phyloP scores from a whole-genome alignment of 2,888 invertebrate species.

The Meteorus colon region DNA sequence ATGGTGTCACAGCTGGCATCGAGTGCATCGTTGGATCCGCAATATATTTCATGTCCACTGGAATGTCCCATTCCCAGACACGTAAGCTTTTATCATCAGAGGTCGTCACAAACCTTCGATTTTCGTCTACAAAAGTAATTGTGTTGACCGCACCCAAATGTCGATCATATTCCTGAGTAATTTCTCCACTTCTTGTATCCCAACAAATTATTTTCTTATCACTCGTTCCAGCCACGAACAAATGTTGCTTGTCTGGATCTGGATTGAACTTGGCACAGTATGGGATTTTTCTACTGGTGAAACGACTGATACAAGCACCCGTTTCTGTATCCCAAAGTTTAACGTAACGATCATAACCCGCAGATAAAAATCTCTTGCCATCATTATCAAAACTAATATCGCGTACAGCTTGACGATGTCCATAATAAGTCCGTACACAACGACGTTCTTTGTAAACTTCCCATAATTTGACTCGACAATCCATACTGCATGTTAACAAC shows the following conservation, averaged over 20 bases:
- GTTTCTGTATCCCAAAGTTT: conserved; percentile 99
- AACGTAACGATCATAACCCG: conserved; percentile 97
- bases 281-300: conserved; percentile 96
- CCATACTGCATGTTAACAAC: conserved; percentile 96
- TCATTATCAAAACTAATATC: conserved; percentile 97
- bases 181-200: conserved; percentile 95
- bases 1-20: conserved; percentile 95
- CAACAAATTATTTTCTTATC: conserved; percentile 99
- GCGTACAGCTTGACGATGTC: conserved; percentile 96
- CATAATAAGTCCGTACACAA: conserved; percentile 94
- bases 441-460: conserved; percentile 97
- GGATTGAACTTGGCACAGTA: conserved; percentile 99
- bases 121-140: conserved; percentile 99
- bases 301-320: conserved; percentile 88
- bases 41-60: conserved; percentile 99
- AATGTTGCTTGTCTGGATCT: conserved; percentile 95
- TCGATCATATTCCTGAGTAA: conserved; percentile 98
- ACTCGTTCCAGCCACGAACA: conserved; percentile 98
- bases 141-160: conserved; percentile 99
- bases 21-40: conserved; percentile 99
- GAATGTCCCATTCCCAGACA: conserved; percentile 99
- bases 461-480: conserved; percentile 97
- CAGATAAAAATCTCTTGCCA: conserved; percentile 94
- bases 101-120: conserved; percentile 97
- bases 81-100: conserved; percentile 99